Base-by-base conservation (phyloP, 2,113 vertebrate genomes). In the Galeopterus variegatus region DNA sequence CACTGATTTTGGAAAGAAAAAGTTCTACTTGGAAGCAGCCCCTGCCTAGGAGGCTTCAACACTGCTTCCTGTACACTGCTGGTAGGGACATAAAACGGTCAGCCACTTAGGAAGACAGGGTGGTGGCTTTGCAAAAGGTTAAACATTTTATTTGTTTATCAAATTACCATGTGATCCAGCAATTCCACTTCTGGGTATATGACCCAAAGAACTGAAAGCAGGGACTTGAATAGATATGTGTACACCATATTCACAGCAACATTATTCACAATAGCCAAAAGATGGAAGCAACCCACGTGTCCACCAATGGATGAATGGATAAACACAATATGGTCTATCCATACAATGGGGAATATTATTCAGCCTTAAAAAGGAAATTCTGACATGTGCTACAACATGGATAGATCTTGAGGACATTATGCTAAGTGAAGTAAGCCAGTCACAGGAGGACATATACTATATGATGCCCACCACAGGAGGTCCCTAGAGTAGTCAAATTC, bases 41-140 rank as follows among this genome's bases (percentile, higher is more conserved):
- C n/a, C n/a, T 28, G 65, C 26, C 50, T 41, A 14, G 48, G 23
- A 64, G n/a, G 45, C 28, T 52, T 48, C 77, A 56, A 15, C 45
- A 26, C 33, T 2, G 52, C 58, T 15, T 1, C 14, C 62, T 2
- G 9, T 0, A 28, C 11, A 10, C 54, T 48, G 45, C 17, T 6
- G 54, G 3, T 58, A 36, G 48, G 65, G 36, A 26, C 1, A 3
- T 9, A 31, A 54, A 41, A 18, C 1, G 8, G 24, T 8, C 8
- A 0, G 12, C 62, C 15, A 3, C n/a, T 13, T 4, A 0, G 21
- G 21, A 21, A 24, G 45, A 24, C 14, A 24, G 14, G 9, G 52
- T 2, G 28, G 21, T 0, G 6, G n/a, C 12, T n/a, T 33, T 60
- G 54, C 76, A 33, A 6, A 69, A 41, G 26, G 24, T 5, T 17